Evolutionary conservation across 2,113 vertebrate genomes (phyloP).

Genomic region (Hemichromis elongatus): DNA sequence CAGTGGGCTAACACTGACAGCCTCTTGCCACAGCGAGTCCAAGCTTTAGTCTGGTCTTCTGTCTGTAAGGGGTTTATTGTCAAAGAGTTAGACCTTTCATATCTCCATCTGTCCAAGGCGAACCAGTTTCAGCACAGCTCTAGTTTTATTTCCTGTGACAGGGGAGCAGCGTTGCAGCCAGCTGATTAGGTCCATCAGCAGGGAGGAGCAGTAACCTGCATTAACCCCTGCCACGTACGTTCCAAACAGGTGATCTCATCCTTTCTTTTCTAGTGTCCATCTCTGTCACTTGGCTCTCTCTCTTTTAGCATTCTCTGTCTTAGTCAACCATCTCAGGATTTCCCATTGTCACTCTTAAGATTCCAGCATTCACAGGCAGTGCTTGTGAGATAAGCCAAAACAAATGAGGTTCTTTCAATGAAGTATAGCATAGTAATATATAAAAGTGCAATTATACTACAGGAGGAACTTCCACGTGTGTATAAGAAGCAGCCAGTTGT

Average conservation of each 20-base stretch:
- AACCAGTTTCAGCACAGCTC: background rate
- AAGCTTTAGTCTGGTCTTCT: conserved; percentile 14
- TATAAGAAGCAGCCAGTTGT: too few relatives aligned
- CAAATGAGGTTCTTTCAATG: background rate
- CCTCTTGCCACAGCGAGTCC: background rate
- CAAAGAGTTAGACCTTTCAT: conserved; percentile 8
- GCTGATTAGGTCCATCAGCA: conserved; percentile 18
- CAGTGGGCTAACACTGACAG: background rate
- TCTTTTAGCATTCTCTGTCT: background rate
- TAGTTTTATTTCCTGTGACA: conserved; percentile 13
- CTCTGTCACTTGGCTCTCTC: background rate
- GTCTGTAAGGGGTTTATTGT: background rate
- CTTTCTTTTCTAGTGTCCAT: background rate
- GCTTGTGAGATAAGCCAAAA: background rate
- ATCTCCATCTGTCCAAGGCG: background rate
- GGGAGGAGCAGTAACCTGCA: background rate
- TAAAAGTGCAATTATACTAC: too few relatives aligned
- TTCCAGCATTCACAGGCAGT: background rate
- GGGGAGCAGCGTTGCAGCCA: background rate
- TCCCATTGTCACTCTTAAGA: background rate
- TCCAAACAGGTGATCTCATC: background rate
- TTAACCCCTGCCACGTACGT: background rate
- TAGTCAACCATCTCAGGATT: background rate
- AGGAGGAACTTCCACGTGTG: too few relatives aligned
- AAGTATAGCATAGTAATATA: too few relatives aligned